phyloP scores from a whole-genome alignment of 23 tunicate species.

The Styela plicata region DNA sequence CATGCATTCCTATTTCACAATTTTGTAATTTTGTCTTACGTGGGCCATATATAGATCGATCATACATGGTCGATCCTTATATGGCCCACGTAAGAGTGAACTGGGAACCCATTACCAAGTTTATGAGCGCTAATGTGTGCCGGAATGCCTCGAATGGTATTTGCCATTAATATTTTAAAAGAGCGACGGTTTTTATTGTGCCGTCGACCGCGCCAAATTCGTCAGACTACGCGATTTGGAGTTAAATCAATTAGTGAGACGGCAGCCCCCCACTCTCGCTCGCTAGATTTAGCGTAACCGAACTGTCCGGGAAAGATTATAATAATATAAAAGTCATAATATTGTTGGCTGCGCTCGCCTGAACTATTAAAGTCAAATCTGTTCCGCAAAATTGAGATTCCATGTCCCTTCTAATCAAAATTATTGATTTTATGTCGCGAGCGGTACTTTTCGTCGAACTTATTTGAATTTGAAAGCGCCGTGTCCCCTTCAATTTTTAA shows the following conservation, averaged over 20 bases:
- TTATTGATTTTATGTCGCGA: constrained; percentile 1
- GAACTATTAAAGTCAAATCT: neutral
- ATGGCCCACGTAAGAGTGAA: too few relatives aligned
- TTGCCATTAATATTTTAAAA: constrained; percentile 3
- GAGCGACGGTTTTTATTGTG: neutral
- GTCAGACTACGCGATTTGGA: neutral
- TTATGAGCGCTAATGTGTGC: constrained; percentile 13
- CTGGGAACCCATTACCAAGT: constrained; percentile 7
- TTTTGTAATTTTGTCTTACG: too few relatives aligned
- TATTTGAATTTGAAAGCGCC: neutral
- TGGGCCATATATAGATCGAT: too few relatives aligned
- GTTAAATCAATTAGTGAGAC: neutral
- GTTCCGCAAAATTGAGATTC: constrained; percentile 11
- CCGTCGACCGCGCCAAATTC: neutral
- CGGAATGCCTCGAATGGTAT: neutral
- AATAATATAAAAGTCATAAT: too few relatives aligned
- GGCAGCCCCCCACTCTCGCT: neutral
- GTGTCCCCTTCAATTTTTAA: too few relatives aligned
- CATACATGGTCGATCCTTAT: too few relatives aligned
- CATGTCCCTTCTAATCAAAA: neutral
- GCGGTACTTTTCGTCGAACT: neutral
- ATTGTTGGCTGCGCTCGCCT: neutral
- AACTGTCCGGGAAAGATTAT: neutral
- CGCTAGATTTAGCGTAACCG: neutral
- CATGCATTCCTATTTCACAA: neutral